Evolutionary conservation across 2,113 vertebrate species (phyloP).

Genomic region (Eidolon helvum): DNA sequence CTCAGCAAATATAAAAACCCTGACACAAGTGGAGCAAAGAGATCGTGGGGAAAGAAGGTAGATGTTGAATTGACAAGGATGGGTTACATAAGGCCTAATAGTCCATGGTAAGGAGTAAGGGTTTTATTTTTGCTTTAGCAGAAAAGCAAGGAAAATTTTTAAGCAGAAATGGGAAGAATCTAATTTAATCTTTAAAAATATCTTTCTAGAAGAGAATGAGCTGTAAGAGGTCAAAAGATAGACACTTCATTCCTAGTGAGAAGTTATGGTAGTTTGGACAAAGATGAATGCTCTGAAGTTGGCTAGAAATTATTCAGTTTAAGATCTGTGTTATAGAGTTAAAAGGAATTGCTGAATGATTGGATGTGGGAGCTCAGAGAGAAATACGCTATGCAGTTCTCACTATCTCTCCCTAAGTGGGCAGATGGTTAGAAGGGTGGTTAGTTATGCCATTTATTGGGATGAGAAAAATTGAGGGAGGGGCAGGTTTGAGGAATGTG

Average conservation of each 20-base stretch:
- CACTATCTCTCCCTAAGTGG: neutral
- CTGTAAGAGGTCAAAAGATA: neutral
- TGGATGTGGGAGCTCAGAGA: neutral
- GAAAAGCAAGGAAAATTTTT: neutral
- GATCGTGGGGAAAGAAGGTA: neutral
- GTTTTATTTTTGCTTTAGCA: neutral
- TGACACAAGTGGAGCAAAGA: neutral
- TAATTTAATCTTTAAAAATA: neutral
- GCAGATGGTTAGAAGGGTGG: fast-evolving
- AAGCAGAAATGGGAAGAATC: neutral
- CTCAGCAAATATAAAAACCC: neutral
- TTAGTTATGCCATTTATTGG: neutral
- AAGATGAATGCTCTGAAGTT: neutral
- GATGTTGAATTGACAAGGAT: neutral
- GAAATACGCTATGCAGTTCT: neutral
- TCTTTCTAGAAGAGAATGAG: neutral
- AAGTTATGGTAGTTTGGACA: neutral
- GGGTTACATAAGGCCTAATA: neutral
- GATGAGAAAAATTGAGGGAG: neutral
- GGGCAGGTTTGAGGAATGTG: neutral
- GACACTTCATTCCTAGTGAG: neutral
- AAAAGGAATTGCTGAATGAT: neutral
- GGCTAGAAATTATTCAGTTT: neutral
- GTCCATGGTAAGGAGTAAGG: neutral
- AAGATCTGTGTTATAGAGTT: neutral